Base-by-base conservation (phyloP, 2,888 invertebrate genomes). In the Lordiphosa andalusiaca region DNA sequence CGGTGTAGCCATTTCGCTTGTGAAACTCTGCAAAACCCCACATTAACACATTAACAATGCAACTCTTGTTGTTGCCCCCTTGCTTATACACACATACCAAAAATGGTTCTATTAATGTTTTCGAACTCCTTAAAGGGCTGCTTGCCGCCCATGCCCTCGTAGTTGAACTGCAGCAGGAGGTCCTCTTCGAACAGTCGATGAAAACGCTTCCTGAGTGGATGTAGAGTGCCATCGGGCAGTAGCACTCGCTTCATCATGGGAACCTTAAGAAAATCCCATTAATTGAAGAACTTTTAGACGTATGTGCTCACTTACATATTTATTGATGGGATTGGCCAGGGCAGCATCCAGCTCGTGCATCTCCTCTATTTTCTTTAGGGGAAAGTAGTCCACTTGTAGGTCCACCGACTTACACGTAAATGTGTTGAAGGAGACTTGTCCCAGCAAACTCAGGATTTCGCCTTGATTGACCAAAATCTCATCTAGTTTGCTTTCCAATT, bases 61-160 rank as follows among this genome's bases (percentile, higher is more conserved):
- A 19, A 19, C 3, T 19, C 2, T 19, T 10, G 23, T 6, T 12
- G 44, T 5, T 3, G 1, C 7, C 6, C 1, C n/a, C n/a, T 3
- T 4, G n/a, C n/a, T n/a, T 2, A n/a, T 13, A 10, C 2, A 13
- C 12, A 50, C 51, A 52, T 9, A 64, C 64, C 47, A 12, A 51
- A 49, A 21, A 63, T 30, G 0, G 57, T 51, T 38, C 25, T 48
- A n/a, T 63, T 63, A 12, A 63, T 51, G 9, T 63, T 38, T 47
- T 42, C 56, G n/a, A 42, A 63, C n/a, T 63, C 49, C 3, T 51
- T 63, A n/a, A 63, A 63, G 6, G 63, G 25, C 25, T 30, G 33
- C 10, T 63, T 63, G 4, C 38, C 42, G 16, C 37, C 4, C 1
- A 51, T 42, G 6, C 63, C 63, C 13, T 51, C 47, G 16, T 51